Evolutionary conservation across 2,888 invertebrate genomes (phyloP).

Genomic region (Pristionchus mayeri): DNA sequence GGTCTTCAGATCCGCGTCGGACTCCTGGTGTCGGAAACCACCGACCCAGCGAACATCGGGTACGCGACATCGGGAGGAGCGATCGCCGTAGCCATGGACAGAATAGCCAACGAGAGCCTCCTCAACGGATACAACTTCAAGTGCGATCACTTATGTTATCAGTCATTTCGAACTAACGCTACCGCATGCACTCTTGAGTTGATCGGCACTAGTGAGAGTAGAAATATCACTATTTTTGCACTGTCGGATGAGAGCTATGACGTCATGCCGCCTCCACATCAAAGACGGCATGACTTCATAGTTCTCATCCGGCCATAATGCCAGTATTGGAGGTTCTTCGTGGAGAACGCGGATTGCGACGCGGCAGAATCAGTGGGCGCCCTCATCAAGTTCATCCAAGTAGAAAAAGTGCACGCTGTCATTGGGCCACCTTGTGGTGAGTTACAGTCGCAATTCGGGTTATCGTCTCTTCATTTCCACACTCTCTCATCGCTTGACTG

Average conservation of each 20-base stretch:
- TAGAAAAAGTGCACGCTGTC: slow-evolving; percentile 58
- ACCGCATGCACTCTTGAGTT: background rate
- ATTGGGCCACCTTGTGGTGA: slow-evolving; percentile 61
- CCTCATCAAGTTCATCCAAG: slow-evolving; percentile 51
- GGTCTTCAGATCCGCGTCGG: slow-evolving; percentile 86
- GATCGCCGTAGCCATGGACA: slow-evolving; percentile 61
- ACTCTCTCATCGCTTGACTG: too few relatives aligned
- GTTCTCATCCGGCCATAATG: too few relatives aligned
- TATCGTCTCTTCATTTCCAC: background rate
- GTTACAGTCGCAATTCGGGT: slow-evolving; percentile 1
- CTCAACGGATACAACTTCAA: slow-evolving; percentile 57
- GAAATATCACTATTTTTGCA: background rate
- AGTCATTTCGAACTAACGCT: background rate
- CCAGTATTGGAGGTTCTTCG: background rate
- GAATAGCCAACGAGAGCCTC: slow-evolving; percentile 60
- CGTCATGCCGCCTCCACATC: too few relatives aligned
- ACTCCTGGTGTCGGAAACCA: slow-evolving; percentile 60
- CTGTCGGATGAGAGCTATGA: too few relatives aligned
- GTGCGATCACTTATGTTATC: slow-evolving; percentile 40
- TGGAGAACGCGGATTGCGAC: background rate
- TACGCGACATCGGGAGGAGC: slow-evolving; percentile 63
- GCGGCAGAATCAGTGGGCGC: background rate
- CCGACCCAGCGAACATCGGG: slow-evolving; percentile 53
- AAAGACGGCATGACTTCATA: too few relatives aligned
- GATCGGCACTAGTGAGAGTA: background rate